phyloP scores from a whole-genome alignment of 2,113 vertebrate species.

The Ceyx cyanopectus region DNA sequence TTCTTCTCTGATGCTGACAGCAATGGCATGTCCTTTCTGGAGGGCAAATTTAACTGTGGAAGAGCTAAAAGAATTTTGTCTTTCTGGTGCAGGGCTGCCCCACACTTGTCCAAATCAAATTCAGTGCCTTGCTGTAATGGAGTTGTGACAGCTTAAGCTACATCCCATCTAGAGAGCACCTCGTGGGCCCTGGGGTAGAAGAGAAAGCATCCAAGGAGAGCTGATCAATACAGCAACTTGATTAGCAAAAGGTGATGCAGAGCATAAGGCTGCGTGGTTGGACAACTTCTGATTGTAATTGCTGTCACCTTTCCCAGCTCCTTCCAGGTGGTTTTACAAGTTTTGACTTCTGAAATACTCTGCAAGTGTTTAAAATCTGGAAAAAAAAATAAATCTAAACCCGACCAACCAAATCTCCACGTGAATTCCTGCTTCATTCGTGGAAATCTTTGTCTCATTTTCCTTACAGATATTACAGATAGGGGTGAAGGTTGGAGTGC shows the following conservation, averaged over 20 bases:
- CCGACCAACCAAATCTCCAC: too few species aligned
- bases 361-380: neutral
- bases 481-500: neutral
- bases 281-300: constrained; percentile 6
- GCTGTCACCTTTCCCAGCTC: neutral
- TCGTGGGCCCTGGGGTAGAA: neutral
- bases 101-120: neutral
- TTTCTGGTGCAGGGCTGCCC: neutral
- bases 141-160: neutral
- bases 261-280: neutral
- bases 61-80: neutral
- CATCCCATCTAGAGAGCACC: neutral
- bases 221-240: constrained; percentile 44
- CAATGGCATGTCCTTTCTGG: neutral
- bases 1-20: neutral
- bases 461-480: neutral
- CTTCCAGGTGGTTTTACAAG: neutral
- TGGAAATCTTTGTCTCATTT: neutral
- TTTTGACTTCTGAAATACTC: neutral
- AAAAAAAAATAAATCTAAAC: neutral
- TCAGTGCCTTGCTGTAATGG: neutral
- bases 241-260: constrained; percentile 9
- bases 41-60: neutral
- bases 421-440: neutral
- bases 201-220: constrained; percentile 15